Evolutionary conservation across 2,113 vertebrate genomes (phyloP), one percentile per base, ranked within the genome.

Genomic region (Catharus minimus): DNA sequence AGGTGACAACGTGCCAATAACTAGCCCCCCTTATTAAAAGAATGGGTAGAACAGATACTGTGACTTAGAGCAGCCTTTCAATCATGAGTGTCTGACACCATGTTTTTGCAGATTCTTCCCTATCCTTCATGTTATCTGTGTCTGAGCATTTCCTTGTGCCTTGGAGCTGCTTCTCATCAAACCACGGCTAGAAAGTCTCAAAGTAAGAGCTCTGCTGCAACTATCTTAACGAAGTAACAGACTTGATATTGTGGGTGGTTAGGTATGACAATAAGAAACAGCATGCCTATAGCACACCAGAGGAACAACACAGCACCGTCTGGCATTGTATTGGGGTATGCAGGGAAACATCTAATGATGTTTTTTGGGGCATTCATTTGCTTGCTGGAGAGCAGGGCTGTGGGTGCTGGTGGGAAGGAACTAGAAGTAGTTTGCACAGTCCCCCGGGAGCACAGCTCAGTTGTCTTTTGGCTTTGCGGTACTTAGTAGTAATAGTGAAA

Each of bases 261-360:
- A 64, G 43, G 23, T 39, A 12, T 0, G 18, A 27, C 22, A 20
- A 3, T 33, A 26, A 55, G 33, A 39, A 64, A 38, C 44, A 87
- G 44, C 13, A 12, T 68, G 62, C 24, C 44, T 7, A 0, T 0
- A 4, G 15, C 49, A 30, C 26, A 2, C 36, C 23, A 28, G 60
- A 66, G 39, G n/a, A 80, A 6, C n/a, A 39, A 41, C 10, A 27
- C 9, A 49, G 44, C 60, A 58, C 10, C 3, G 1, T 71, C 38
- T 78, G 32, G 53, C 26, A 10, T 32, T 75, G n/a, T 53, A 32
- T 7, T 38, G 26, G 61, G 6, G 1, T 56, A 10, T 36, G 21
- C n/a, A 38, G 44, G 36, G n/a, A 86, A 71, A 56, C 16, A 46
- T 1, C n/a, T 39, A 5, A 24, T 55, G 15, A 9, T 33, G 23